A percentile compares a stretch with the other conserved stretches of the same genome.
phyloP scores from a whole-genome alignment of 2,888 invertebrate genomes.

The Lepidonotus clava region DNA sequence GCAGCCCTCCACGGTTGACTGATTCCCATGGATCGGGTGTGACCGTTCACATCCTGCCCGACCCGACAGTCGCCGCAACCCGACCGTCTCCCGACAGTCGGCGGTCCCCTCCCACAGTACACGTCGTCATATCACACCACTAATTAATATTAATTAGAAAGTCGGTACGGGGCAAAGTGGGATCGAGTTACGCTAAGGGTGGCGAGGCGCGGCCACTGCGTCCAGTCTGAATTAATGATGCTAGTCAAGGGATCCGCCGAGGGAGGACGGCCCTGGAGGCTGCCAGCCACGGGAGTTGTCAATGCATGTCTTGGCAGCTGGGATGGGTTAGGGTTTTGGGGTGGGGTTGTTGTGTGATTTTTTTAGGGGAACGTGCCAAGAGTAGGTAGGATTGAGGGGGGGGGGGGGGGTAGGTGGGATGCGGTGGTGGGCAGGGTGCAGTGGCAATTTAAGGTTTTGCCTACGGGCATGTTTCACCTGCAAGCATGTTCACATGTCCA shows the following conservation, averaged over 20 bases:
- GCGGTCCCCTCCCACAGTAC: no score
- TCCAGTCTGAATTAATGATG: not conserved
- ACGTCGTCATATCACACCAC: not conserved
- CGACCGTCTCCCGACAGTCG: no score
- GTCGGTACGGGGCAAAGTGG: not conserved
- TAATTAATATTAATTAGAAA: not conserved
- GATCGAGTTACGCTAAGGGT: not conserved
- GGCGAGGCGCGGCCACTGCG: not conserved
- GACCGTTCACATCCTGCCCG: no score
- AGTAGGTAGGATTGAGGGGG: not conserved
- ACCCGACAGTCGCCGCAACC: no score
- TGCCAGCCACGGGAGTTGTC: not conserved
- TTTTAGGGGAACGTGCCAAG: not conserved
- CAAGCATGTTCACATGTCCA: no score
- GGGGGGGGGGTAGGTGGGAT: not conserved
- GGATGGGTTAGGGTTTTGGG: not conserved
- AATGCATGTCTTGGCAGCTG: not conserved
- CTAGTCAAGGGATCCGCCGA: not conserved
- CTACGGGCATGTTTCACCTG: no score
- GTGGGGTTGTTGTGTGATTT: not conserved
- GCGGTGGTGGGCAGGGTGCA: not conserved
- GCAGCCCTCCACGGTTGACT: no score
- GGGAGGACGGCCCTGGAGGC: not conserved
- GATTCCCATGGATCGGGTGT: no score
- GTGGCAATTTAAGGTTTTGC: no score